These are phyloP conservation scores for Piprites chloris DNA, from an alignment of 2,113 vertebrate genomes.

Conservation along the genomic window DNA sequence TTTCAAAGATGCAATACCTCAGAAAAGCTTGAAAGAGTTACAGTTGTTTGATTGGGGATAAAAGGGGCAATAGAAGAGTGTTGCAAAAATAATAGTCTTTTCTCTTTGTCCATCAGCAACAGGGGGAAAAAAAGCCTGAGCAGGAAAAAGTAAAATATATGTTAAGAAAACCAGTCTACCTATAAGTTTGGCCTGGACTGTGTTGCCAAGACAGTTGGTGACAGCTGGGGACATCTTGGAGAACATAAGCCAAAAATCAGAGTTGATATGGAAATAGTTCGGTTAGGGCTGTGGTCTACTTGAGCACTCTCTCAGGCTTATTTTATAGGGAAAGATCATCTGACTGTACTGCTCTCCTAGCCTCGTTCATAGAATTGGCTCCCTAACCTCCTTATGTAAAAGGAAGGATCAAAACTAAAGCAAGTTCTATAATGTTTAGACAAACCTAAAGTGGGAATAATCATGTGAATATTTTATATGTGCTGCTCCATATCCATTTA, in stretches of 20 bases:
- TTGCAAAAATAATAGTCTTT: neutral
- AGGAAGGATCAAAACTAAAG: neutral
- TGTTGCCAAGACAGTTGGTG: neutral
- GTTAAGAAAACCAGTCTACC: neutral
- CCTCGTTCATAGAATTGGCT: neutral
- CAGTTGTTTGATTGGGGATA: neutral
- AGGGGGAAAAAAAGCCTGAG: neutral
- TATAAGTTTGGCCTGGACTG: neutral
- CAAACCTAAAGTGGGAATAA: neutral
- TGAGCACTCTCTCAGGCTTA: neutral
- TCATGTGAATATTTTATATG: neutral
- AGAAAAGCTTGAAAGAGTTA: neutral
- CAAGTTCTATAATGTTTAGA: neutral
- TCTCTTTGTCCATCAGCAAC: neutral
- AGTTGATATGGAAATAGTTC: neutral
- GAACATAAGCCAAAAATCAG: neutral
- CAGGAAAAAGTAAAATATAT: neutral
- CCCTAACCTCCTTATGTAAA: neutral
- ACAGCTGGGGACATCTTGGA: neutral
- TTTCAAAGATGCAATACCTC: neutral
- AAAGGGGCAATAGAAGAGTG: neutral
- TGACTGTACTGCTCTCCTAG: neutral
- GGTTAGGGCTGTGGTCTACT: rapidly evolving
- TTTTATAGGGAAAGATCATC: neutral
- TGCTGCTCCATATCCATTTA: neutral